Conservation (phyloP, 2,113 vertebrate species). For the Hyperoodon ampullatus region DNA sequence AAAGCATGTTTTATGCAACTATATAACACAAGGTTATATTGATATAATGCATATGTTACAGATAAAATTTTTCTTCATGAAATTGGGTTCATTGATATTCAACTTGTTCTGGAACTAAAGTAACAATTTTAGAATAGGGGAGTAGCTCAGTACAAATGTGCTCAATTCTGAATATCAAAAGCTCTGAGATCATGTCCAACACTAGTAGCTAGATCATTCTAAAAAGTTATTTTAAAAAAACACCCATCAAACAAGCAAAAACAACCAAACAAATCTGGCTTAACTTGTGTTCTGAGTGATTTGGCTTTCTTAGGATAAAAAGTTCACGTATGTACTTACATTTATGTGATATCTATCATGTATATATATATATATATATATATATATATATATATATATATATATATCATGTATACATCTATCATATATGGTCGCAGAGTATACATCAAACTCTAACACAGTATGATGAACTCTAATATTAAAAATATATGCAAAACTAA, state of each 20-base stretch:
- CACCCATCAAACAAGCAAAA: not conserved
- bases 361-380: not conserved
- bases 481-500: not conserved
- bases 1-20: not conserved
- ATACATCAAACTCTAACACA: not conserved
- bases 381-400: not conserved
- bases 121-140: not conserved
- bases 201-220: not conserved
- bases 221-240: not conserved
- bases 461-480: not conserved
- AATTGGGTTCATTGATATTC: not conserved
- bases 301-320: not conserved
- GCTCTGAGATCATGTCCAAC: not conserved
- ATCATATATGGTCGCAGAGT: not conserved
- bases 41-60: not conserved
- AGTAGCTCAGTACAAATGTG: not conserved
- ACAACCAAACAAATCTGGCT: not conserved
- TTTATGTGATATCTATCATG: not conserved
- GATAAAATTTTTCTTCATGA: constrained; percentile 4
- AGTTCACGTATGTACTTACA: not conserved
- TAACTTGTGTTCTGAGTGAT: not conserved
- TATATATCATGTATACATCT: not conserved
- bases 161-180: not conserved
- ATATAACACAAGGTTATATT: not conserved
- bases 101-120: constrained; percentile 23